phyloP scores from a whole-genome alignment of 2,888 invertebrate genomes.

The Trachelus troglodyta region DNA sequence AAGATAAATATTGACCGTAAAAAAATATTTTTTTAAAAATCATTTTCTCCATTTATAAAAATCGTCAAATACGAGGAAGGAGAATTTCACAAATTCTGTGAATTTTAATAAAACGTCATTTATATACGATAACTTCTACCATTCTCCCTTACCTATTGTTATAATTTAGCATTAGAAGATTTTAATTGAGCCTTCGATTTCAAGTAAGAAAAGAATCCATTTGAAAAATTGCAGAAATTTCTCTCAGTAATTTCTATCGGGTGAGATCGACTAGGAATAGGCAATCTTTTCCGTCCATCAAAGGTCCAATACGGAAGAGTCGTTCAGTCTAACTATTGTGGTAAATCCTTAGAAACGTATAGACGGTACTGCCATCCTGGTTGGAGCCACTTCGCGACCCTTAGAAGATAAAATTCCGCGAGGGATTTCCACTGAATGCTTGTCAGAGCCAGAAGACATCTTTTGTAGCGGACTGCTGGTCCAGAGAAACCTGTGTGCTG shows the following conservation, averaged over 20 bases:
- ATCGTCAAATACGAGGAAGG: neutral
- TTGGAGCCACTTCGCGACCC: slow-evolving; percentile 25
- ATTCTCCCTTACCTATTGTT: neutral
- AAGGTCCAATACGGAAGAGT: slow-evolving; percentile 56
- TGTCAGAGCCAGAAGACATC: slow-evolving; percentile 61
- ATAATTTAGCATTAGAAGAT: neutral
- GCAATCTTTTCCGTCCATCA: slow-evolving; percentile 30
- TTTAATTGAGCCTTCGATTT: slow-evolving; percentile 57
- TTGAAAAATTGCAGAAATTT: slow-evolving; percentile 63
- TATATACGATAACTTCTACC: neutral
- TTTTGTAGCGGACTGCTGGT: slow-evolving; percentile 60
- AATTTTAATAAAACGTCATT: neutral
- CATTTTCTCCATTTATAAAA: neutral
- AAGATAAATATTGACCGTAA: neutral
- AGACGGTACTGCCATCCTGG: neutral
- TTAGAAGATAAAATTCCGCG: slow-evolving; percentile 29
- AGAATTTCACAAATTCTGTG: neutral
- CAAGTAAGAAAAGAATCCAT: slow-evolving; percentile 50
- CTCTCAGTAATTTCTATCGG: slow-evolving; percentile 56
- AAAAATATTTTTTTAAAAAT: neutral
- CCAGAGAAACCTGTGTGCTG: slow-evolving; percentile 62
- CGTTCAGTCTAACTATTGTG: slow-evolving; percentile 36
- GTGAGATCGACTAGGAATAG: neutral
- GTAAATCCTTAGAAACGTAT: neutral
- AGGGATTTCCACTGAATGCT: slow-evolving; percentile 58